phyloP scores from a whole-genome alignment of 2,888 invertebrate species.

The Tiliacea citrago region DNA sequence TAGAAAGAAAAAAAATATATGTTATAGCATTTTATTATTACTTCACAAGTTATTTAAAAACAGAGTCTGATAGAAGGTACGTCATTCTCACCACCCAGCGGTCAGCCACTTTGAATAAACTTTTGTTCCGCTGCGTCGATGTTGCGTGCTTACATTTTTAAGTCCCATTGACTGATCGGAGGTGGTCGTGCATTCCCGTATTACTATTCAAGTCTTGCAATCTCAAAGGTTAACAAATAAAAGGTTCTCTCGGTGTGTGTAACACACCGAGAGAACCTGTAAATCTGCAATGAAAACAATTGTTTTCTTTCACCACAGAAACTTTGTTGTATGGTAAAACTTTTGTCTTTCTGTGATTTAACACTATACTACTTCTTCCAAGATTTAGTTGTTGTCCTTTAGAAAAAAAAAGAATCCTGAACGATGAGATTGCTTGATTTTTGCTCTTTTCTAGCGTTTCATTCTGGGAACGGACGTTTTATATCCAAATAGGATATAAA shows the following conservation, averaged over 20 bases:
- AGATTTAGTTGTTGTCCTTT: neutral
- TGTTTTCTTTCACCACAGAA: neutral
- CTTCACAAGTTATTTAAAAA: conserved; percentile 11
- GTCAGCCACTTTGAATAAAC: conserved; percentile 40
- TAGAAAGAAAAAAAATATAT: too few species aligned
- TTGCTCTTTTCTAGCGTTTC: neutral
- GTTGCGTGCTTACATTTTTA: conserved; percentile 50
- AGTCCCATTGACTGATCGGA: conserved; percentile 24
- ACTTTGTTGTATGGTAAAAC: neutral
- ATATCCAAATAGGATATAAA: neutral
- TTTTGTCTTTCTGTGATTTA: neutral
- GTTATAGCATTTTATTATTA: too few species aligned
- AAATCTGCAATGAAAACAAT: neutral
- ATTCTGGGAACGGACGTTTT: neutral
- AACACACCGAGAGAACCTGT: conserved; percentile 11
- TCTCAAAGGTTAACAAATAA: neutral
- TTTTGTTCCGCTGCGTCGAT: conserved; percentile 26
- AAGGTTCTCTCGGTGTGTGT: neutral
- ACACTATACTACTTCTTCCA: neutral
- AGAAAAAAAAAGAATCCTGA: neutral
- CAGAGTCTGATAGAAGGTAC: neutral
- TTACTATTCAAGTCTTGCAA: conserved; percentile 37
- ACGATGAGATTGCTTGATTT: neutral
- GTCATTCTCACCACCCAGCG: conserved; percentile 17
- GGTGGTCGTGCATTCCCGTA: conserved; percentile 34